These are phyloP conservation scores for Olivierus martensii DNA, from an alignment of 1,140 invertebrate genomes.

Conservation along the genomic window DNA sequence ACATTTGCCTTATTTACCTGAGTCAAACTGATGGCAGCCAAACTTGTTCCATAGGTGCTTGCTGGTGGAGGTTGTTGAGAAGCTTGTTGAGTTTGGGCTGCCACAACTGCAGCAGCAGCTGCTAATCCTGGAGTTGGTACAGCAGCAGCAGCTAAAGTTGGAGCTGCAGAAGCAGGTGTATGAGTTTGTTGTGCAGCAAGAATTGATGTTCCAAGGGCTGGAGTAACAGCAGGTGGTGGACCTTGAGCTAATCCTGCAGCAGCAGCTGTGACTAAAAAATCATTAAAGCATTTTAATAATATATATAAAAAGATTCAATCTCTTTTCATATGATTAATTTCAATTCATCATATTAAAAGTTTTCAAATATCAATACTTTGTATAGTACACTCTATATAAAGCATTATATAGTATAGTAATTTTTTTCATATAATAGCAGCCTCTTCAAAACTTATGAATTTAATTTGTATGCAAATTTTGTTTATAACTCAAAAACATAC, in stretches of 20 bases:
- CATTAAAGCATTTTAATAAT: too few species aligned
- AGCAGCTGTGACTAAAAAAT: neutral
- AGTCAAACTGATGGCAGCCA: constrained; percentile 15
- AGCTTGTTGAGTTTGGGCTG: constrained; percentile 15
- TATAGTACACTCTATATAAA: too few species aligned
- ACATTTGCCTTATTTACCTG: constrained; percentile 7
- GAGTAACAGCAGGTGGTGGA: neutral
- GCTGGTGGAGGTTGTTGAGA: constrained; percentile 8
- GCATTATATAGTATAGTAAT: too few species aligned
- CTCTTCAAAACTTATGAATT: too few species aligned
- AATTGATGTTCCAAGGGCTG: neutral
- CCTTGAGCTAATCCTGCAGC: constrained; percentile 13
- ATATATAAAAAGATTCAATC: too few species aligned
- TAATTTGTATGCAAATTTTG: too few species aligned
- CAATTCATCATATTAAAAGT: too few species aligned
- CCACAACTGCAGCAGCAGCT: constrained; percentile 10
- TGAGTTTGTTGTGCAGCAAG: constrained; percentile 15
- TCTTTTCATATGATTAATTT: too few species aligned
- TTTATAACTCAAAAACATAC: too few species aligned
- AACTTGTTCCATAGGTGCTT: constrained; percentile 13
- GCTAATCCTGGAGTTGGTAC: constrained; percentile 1
- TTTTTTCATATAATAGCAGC: too few species aligned
- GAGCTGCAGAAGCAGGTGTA: constrained; percentile 5
- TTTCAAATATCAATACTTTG: too few species aligned
- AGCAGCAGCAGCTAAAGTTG: neutral